These are phyloP conservation scores for Sander lucioperca DNA, from an alignment of 2,113 vertebrate genomes.

Conservation along the genomic window DNA sequence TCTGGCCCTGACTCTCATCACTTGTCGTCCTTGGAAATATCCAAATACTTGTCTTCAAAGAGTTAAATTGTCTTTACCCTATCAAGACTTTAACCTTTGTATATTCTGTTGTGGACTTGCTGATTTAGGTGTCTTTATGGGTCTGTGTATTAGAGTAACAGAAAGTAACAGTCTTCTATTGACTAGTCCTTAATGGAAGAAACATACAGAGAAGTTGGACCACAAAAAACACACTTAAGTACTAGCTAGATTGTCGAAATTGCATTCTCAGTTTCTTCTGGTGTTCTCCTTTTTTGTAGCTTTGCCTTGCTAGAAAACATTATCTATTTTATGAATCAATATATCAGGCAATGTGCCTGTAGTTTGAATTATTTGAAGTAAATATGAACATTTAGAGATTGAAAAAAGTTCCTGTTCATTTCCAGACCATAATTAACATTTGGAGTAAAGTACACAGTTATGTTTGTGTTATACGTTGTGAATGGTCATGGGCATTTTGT, in stretches of 20 bases:
- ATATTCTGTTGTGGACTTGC: background rate
- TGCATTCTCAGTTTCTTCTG: background rate
- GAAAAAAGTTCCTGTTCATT: no score
- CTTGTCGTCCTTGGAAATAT: background rate
- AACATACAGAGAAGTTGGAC: background rate
- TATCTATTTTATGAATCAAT: no score
- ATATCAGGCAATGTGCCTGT: no score
- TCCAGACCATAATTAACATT: no score
- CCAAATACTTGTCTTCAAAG: background rate
- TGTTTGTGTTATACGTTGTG: no score
- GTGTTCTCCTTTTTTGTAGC: background rate
- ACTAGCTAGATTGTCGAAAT: background rate
- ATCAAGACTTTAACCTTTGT: background rate
- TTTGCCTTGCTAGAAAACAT: no score
- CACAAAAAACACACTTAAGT: background rate
- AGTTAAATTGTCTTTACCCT: background rate
- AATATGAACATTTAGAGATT: no score
- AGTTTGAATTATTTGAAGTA: no score
- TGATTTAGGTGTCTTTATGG: background rate
- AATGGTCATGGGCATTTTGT: no score
- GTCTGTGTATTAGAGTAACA: background rate
- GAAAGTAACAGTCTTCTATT: background rate
- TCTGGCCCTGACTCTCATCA: background rate
- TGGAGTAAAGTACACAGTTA: no score
- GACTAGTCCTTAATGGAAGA: background rate